Conservation (phyloP, 2,888 invertebrate genomes). For the Acholoe squamosa region DNA sequence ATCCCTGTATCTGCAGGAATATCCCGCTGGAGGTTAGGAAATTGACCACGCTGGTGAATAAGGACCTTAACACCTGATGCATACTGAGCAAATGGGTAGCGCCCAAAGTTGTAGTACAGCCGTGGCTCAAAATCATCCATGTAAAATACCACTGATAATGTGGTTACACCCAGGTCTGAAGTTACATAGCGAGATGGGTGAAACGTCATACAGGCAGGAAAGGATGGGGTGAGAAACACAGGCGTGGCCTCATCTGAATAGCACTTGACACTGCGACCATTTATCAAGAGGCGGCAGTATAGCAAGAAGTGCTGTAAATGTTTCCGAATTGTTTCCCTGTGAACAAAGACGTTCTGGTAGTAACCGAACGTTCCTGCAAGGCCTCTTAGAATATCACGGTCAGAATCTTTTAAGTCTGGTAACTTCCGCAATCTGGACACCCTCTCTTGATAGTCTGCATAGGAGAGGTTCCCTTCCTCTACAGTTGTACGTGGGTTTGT, state of each 20-base stretch:
- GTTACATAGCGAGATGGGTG: constrained; percentile 43
- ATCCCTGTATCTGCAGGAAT: constrained; percentile 51
- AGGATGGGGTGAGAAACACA: constrained; percentile 51
- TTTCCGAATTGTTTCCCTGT: constrained; percentile 48
- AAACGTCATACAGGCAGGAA: constrained; percentile 41
- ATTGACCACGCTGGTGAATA: constrained; percentile 42
- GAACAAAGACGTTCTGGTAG: constrained; percentile 55
- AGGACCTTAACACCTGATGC: constrained; percentile 50
- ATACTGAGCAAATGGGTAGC: constrained; percentile 56
- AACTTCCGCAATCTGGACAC: not conserved
- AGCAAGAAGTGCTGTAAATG: constrained; percentile 54
- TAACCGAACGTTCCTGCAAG: constrained; percentile 57
- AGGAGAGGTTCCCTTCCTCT: constrained; percentile 55
- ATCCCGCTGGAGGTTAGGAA: constrained; percentile 38
- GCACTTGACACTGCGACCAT: constrained; percentile 55
- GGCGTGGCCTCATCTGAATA: constrained; percentile 36
- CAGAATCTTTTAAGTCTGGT: not conserved
- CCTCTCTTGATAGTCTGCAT: constrained; percentile 40
- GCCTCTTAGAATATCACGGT: constrained; percentile 44
- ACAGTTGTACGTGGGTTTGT: constrained; percentile 43
- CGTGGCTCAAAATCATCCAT: constrained; percentile 51
- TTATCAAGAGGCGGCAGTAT: constrained; percentile 51
- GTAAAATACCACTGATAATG: constrained; percentile 51
- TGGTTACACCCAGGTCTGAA: constrained; percentile 15
- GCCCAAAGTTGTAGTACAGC: constrained; percentile 44